Evolutionary conservation across 2,888 invertebrate genomes (phyloP), one percentile per base, ranked within the genome.

Genomic region (Argyresthia albistria): DNA sequence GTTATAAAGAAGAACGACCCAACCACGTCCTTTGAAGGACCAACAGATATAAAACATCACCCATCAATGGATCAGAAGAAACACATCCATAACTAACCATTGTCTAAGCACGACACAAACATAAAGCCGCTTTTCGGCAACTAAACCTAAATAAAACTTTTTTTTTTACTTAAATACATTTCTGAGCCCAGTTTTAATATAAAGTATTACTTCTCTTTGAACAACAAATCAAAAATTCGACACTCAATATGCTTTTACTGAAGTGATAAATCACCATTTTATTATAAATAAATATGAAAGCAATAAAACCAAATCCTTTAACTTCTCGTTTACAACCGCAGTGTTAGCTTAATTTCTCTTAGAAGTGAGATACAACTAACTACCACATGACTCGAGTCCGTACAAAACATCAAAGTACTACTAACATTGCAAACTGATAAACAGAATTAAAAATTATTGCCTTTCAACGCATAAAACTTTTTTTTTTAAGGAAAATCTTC

Each of bases 101-200:
- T 65, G 64, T 62, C 66, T 61, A 62, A 60, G 61, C 61, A 65
- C 59, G 61, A 63, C 62, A 64, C 56, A 67, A 64, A 60, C 15
- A 11, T 39, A 75, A 66, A 58, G 61, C 64, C 66, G 69, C 71
- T 68, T 63, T 61, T 61, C 63, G 67, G 71, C 76, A 69, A 70
- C 56, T 56, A 61, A 70, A 70, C 65, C 60, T 65, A 67, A 64
- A 65, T 64, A 63, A 16, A 63, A 64, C 55, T 46, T 56, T 59
- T 59, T 64, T 58, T 59, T 65, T 58, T 58, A 62, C 63, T 60
- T 61, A 58, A 57, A 54, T 57, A 58, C 61, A 65, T 67, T 14
- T 46, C 46, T 16, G 37, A 48, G 68, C 66, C 58, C 70, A 67
- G 72, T 65, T 68, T 59, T 61, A 45, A 12, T 45, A 37, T 9